Evolutionary conservation across 2,888 invertebrate species (phyloP), one percentile per base, ranked within the genome.

Genomic region (Megastigmus dorsalis): DNA sequence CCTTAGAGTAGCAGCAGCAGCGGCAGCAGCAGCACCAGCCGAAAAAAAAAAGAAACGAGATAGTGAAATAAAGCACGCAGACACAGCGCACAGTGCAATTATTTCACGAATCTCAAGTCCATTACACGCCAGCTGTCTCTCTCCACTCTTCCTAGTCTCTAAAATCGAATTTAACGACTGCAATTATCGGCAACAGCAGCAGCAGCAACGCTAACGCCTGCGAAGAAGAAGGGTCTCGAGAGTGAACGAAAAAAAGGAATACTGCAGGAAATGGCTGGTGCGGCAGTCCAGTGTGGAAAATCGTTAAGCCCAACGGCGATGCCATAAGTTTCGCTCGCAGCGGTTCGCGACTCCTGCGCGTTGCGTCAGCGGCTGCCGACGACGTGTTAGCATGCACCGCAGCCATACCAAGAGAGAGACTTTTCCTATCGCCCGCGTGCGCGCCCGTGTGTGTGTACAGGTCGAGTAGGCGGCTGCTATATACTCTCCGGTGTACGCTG

Each of bases 351-450:
- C 69, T 60, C n/a, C n/a, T n/a, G n/a, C n/a, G 69, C 69, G 60
- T 69, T 67, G 73, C 67, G 60, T 73, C 60, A 60, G 43, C n/a
- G 15, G 13, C n/a, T 28, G n/a, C 1, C 55, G 57, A 41, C n/a
- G n/a, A 26, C 28, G 28, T 43, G 36, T 41, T 59, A 41, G 28
- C 59, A 59, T 55, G 28, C 66, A 26, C 43, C 33, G 38, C 4
- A 23, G n/a, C n/a, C n/a, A n/a, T n/a, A n/a, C n/a, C n/a, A n/a
- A n/a, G n/a, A n/a, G n/a, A n/a, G n/a, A n/a, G n/a, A n/a, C n/a
- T n/a, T n/a, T n/a, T n/a, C n/a, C n/a, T n/a, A n/a, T n/a, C n/a
- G n/a, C n/a, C n/a, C n/a, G n/a, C n/a, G 15, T 18, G 18, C 48
- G n/a, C 28, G 33, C 4, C 36, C 30, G 43, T n/a, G n/a, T n/a